Conservation (phyloP, 2,113 vertebrate genomes). For the Ammospiza nelsoni region DNA sequence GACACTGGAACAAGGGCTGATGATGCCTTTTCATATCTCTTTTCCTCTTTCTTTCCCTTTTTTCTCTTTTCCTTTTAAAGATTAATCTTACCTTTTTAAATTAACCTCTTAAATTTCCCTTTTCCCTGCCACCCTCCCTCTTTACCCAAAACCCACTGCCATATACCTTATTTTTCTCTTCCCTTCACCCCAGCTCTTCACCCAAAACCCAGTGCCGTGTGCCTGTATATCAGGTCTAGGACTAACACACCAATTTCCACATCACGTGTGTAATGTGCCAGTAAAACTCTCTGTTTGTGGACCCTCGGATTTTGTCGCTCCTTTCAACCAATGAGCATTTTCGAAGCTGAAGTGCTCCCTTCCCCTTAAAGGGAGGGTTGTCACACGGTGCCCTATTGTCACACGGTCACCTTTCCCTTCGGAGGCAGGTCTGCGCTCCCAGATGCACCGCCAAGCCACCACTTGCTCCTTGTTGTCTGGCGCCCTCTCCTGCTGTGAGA, state of each 20-base stretch:
- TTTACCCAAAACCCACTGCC: neutral
- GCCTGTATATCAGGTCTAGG: neutral
- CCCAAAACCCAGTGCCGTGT: neutral
- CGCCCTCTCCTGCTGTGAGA: constrained; percentile 7
- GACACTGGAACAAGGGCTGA: neutral
- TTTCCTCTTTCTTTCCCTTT: neutral
- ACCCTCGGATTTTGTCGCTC: neutral
- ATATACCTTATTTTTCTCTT: neutral
- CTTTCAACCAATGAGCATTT: neutral
- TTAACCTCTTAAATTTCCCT: neutral
- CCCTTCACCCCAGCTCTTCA: neutral
- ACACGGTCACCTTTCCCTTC: neutral
- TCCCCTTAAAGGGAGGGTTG: neutral
- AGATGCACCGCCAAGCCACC: neutral
- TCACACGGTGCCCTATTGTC: neutral
- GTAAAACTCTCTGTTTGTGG: neutral
- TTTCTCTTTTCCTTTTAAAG: neutral
- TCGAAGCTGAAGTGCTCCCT: neutral
- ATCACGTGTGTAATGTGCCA: neutral
- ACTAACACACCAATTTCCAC: neutral
- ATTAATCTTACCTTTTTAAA: neutral
- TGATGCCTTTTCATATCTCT: neutral
- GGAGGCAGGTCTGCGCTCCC: no score
- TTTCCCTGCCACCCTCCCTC: neutral
- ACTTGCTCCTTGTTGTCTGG: neutral